Evolutionary conservation across 2,888 invertebrate species (phyloP), one percentile per base, ranked within the genome.

Genomic region (Xanthia togata): DNA sequence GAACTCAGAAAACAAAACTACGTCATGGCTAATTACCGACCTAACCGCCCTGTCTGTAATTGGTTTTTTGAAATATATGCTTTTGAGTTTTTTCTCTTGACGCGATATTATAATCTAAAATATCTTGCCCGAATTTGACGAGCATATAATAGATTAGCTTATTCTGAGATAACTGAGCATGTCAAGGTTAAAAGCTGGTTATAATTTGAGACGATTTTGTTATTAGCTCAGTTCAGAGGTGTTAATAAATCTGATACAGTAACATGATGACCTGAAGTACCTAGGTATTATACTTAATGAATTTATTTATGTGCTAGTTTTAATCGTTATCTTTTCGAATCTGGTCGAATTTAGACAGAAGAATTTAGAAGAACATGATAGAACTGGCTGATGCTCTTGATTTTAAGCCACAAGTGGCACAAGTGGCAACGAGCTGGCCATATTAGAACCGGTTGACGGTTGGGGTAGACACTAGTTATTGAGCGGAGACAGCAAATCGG

Each of bases 111-210:
- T 14, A 26, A n/a, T 26, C 41, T 4, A 17, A 41, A 41, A 31
- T 8, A n/a, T n/a, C 20, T 53, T 8, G 20, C 20, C 14, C 31
- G 11, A 62, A 14, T 38, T 41, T 26, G 4, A 60, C 20, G 20
- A 11, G 9, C 50, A n/a, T n/a, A 31, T 0, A 20, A n/a, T n/a
- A 31, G 6, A 78, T 76, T 67, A 57, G 20, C 26, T 57, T 59
- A 65, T 23, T 31, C 8, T 26, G 26, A 50, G 11, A 57, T 44
- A 64, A 31, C 6, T 57, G 20, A 57, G 9, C n/a, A 6, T 26
- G 38, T 78, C 69, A 78, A 76, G 59, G 50, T 68, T n/a, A n/a
- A 47, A 38, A 1, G n/a, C 31, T 23, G n/a, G 20, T 68, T 76
- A 31, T 1, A 31, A 78, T 67, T 68, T 41, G 14, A 31, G 20